A percentile compares a stretch with the other conserved stretches of the same genome.
These are phyloP conservation scores for Cercopithecus mona DNA, from an alignment of 2,113 vertebrate genomes.

Conservation along the genomic window DNA sequence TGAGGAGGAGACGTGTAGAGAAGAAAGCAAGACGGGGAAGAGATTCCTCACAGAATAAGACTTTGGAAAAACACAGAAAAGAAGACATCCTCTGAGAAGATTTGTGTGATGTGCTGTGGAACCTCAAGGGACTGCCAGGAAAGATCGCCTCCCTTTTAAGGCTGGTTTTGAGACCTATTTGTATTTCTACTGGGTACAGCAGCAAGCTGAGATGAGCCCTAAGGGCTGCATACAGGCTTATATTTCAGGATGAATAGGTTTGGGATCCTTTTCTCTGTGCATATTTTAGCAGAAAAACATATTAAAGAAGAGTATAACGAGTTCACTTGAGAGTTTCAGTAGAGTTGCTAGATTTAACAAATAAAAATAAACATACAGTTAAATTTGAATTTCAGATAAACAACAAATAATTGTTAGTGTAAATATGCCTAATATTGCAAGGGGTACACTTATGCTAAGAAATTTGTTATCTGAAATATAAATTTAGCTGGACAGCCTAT, in stretches of 20 bases:
- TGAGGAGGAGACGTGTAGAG: not conserved
- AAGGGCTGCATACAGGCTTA: not conserved
- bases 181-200: not conserved
- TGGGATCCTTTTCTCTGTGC: not conserved
- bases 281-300: constrained; percentile 2
- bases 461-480: not conserved
- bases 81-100: not conserved
- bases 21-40: not conserved
- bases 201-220: not conserved
- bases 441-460: not conserved
- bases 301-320: not conserved
- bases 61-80: not conserved
- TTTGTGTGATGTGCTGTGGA: not conserved
- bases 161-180: not conserved
- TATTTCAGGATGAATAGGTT: not conserved
- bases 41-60: not conserved
- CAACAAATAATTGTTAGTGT: not conserved
- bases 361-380: not conserved
- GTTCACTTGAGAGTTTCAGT: not conserved
- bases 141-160: not conserved
- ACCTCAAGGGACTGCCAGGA: not conserved
- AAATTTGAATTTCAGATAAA: constrained; percentile 35
- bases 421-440: not conserved
- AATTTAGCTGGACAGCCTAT: not conserved
- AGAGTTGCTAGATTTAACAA: not conserved